Conservation (phyloP, 64 coral and sea anemone species). For the Catalaphyllia jardinei region DNA sequence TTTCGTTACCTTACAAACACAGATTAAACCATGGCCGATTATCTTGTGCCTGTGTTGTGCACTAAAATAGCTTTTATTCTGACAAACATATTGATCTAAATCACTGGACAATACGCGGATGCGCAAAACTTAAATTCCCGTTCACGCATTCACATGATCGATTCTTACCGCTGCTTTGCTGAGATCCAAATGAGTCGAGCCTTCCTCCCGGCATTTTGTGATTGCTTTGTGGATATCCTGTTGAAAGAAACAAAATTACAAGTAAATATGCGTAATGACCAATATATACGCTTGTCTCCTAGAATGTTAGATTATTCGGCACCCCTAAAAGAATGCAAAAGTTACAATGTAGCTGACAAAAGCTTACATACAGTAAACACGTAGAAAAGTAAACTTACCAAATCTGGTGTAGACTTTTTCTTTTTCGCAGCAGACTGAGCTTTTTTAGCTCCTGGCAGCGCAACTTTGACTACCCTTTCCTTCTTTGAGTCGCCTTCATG, state of each 20-base stretch:
- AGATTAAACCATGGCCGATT: neutral
- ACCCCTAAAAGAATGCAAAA: conserved; percentile 1
- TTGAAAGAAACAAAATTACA: conserved; percentile 7
- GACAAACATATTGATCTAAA: neutral
- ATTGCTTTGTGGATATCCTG: conserved; percentile 99
- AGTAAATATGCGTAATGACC: conserved; percentile 17
- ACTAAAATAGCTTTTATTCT: neutral
- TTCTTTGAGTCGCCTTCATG: conserved; percentile 16
- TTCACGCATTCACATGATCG: neutral
- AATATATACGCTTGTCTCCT: neutral
- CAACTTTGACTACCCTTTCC: conserved; percentile 25
- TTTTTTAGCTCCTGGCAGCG: conserved; percentile 48
- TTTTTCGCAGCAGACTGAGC: conserved; percentile 79
- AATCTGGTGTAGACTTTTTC: conserved; percentile 85
- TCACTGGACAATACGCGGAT: neutral
- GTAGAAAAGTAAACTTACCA: conserved; percentile 46
- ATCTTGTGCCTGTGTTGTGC: neutral
- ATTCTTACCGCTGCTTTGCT: conserved; percentile 95
- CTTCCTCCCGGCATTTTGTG: conserved; percentile 93
- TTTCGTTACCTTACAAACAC: neutral
- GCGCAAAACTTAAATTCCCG: neutral
- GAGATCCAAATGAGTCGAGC: conserved; percentile 82
- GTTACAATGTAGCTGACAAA: neutral
- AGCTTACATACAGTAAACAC: neutral
- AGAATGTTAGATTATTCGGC: neutral